phyloP scores from a whole-genome alignment of 2,113 vertebrate species.

The Xyliphius kryptos region DNA sequence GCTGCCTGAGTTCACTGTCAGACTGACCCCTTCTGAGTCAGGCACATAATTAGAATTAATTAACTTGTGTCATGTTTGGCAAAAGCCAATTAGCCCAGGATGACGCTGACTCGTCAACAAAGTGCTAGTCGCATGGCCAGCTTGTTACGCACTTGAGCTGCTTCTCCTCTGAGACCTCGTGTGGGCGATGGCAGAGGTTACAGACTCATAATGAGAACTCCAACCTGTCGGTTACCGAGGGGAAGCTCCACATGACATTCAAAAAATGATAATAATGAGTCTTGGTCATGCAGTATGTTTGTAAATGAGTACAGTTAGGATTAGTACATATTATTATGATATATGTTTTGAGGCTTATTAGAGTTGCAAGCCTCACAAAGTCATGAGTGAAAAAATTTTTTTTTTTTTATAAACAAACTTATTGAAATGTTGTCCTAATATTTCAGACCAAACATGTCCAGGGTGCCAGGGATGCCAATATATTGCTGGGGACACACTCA shows the following conservation, averaged over 20 bases:
- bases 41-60: conserved; percentile 66
- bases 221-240: conserved; percentile 40
- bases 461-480: too few species aligned
- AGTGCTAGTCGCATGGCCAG: conserved; percentile 44
- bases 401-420: too few species aligned
- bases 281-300: conserved; percentile 5
- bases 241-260: not conserved
- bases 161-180: conserved; percentile 53
- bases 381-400: too few species aligned
- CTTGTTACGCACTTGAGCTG: conserved; percentile 39
- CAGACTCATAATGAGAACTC: conserved; percentile 53
- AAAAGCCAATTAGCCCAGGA: conserved; percentile 60
- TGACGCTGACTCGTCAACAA: conserved; percentile 55
- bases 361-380: too few species aligned
- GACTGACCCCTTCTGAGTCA: conserved; percentile 44
- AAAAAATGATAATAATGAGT: conserved; percentile 37
- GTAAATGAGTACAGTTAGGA: not conserved
- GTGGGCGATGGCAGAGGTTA: conserved; percentile 46
- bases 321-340: too few species aligned
- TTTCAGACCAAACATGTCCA: too few species aligned
- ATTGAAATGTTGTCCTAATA: too few species aligned
- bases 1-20: conserved; percentile 33
- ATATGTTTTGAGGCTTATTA: too few species aligned
- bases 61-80: conserved; percentile 55
- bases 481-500: too few species aligned